These are phyloP conservation scores for Alexandromys fortis DNA, from an alignment of 2,113 vertebrate species.

Conservation along the genomic window DNA sequence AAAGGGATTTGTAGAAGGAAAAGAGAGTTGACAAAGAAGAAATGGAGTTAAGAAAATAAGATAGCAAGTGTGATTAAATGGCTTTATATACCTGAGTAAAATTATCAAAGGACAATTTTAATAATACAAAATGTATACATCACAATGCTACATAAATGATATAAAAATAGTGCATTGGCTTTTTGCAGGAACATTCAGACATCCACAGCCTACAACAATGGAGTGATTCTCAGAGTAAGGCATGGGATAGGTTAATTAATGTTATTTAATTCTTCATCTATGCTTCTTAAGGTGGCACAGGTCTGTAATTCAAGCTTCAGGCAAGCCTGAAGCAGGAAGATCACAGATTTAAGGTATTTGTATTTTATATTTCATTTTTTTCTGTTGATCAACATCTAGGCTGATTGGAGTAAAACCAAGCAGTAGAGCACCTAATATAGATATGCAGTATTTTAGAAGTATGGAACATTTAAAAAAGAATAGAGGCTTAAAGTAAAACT, in stretches of 20 bases:
- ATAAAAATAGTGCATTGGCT: background rate
- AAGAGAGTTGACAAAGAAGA: background rate
- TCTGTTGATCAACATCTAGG: background rate
- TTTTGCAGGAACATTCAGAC: background rate
- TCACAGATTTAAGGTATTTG: background rate
- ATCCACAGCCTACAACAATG: background rate
- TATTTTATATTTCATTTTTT: background rate
- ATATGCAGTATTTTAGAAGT: no score
- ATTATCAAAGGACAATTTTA: background rate
- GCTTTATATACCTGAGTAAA: background rate
- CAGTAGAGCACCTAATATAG: background rate
- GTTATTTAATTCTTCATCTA: background rate
- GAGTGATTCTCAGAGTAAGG: background rate
- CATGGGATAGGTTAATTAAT: background rate
- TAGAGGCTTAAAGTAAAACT: conserved; percentile 3
- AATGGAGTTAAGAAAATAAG: background rate
- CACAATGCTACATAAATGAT: background rate
- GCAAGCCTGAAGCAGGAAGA: background rate
- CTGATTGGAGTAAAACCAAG: background rate
- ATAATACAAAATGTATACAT: background rate
- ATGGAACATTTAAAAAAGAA: background rate
- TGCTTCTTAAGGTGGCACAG: background rate
- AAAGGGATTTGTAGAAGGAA: background rate
- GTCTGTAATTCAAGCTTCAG: background rate
- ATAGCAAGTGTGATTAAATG: background rate